Conservation (phyloP, 2,113 vertebrate genomes). For the Chlorodrepanis virens region DNA sequence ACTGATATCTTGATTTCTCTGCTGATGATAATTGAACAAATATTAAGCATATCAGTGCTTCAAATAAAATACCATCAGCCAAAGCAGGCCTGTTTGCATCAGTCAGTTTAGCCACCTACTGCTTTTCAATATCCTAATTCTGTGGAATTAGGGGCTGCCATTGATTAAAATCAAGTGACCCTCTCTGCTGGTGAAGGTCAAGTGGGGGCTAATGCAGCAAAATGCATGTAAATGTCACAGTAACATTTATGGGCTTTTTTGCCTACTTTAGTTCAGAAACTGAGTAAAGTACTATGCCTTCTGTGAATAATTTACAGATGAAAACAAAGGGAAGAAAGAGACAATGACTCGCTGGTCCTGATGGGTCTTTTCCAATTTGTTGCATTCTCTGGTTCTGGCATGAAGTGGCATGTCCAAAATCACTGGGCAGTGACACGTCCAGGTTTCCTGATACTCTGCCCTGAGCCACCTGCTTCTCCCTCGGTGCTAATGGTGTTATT, state of each 20-base stretch:
- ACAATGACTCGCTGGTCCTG: background rate
- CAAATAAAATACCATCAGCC: conserved; percentile 30
- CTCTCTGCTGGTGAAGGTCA: conserved; percentile 25
- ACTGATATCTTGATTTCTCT: conserved; percentile 14
- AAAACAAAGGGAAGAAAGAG: background rate
- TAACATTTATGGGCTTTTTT: background rate
- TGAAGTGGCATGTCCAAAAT: background rate
- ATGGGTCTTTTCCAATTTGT: background rate
- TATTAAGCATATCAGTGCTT: conserved; percentile 37
- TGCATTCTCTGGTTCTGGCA: background rate
- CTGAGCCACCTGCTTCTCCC: conserved; percentile 1
- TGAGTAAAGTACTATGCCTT: background rate
- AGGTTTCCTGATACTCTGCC: background rate
- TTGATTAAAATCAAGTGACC: conserved; percentile 47
- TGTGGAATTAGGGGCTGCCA: background rate
- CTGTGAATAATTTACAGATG: background rate
- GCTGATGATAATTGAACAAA: conserved; percentile 51
- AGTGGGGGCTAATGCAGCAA: background rate
- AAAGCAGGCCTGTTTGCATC: conserved; percentile 31
- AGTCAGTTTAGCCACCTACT: conserved; percentile 21
- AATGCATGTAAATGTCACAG: background rate
- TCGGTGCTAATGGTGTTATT: background rate
- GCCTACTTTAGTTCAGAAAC: background rate
- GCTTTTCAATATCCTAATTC: conserved; percentile 22
- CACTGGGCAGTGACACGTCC: background rate